Percentiles rank a stretch among this genome's conserved stretches.
Evolutionary conservation across 2,113 vertebrate species (phyloP).

Genomic region (Tachuris rubrigastra): DNA sequence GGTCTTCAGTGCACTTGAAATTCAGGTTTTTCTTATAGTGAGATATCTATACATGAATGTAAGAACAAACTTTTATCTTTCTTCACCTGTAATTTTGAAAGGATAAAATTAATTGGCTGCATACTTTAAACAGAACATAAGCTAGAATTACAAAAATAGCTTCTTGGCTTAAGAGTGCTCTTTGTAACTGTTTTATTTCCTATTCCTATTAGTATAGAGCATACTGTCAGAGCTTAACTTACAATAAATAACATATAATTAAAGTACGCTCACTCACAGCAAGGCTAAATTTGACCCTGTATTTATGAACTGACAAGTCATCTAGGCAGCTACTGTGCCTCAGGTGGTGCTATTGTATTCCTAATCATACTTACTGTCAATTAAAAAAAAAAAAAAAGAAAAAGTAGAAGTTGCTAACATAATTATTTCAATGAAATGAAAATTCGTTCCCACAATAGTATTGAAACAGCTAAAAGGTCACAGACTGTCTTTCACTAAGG

Average conservation of each 20-base stretch:
- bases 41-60: neutral
- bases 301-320: constrained; percentile 49
- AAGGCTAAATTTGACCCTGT: constrained; percentile 44
- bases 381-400: constrained; percentile 31
- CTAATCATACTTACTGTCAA: constrained; percentile 58
- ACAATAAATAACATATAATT: constrained; percentile 56
- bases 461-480: constrained; percentile 69
- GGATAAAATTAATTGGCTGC: neutral
- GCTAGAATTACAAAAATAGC: constrained; percentile 16
- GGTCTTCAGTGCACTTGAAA: neutral
- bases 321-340: constrained; percentile 49
- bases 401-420: constrained; percentile 57
- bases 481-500: constrained; percentile 63
- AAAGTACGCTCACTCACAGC: neutral
- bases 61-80: neutral
- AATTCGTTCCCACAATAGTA: constrained; percentile 37
- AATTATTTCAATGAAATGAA: constrained; percentile 61
- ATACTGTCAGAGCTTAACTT: constrained; percentile 25
- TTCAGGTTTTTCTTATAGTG: neutral
- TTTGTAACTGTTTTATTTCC: neutral
- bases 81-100: constrained; percentile 14
- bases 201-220: neutral
- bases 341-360: constrained; percentile 64
- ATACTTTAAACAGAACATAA: constrained; percentile 6
- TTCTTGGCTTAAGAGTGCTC: neutral